Evolutionary conservation across 1,140 invertebrate species (phyloP), one percentile per base, ranked within the genome.

Genomic region (Anthonomus grandis): DNA sequence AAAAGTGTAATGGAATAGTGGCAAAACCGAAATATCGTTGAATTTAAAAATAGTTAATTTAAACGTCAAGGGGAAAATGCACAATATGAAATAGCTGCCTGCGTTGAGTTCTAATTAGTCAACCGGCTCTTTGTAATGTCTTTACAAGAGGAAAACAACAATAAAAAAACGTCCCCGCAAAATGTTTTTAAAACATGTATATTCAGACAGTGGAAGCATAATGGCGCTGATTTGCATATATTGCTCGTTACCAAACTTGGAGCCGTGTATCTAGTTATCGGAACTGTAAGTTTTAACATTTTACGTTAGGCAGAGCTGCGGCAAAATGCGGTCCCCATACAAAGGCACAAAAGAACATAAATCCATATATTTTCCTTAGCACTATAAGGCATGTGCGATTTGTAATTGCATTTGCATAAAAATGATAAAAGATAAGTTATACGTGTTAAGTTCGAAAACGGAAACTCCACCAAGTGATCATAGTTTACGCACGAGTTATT

Each of bases 201-300:
- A 49, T 55, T 54, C 51, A 60, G 44, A 46, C 44, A 49, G 52
- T 49, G 58, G 46, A 54, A 55, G 49, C 50, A 57, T 60, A 60
- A 60, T 55, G 58, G 46, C 45, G 12, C 36, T 54, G 53, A 60
- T 60, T 60, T 60, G 58, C 58, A 60, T 60, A 60, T 60, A 60
- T 55, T 55, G 51, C 52, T 54, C 58, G 52, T 60, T 60, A 60
- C 58, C 44, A 19, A 59, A 59, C 41, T 59, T 59, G 38, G 44
- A 54, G 41, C 36, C 47, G 34, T 41, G 51, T 48, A 60, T 60
- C 58, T 47, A 49, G 57, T 54, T 54, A 59, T 59, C 56, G 57
- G 42, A 47, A 59, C 39, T 59, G 27, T 52, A 53, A 59, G 49
- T 53, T 59, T 58, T 52, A 52, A 44, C 38, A 52, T 59, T 59